Base-by-base conservation (phyloP, 2,888 invertebrate species). In the Agriotes lineatus region DNA sequence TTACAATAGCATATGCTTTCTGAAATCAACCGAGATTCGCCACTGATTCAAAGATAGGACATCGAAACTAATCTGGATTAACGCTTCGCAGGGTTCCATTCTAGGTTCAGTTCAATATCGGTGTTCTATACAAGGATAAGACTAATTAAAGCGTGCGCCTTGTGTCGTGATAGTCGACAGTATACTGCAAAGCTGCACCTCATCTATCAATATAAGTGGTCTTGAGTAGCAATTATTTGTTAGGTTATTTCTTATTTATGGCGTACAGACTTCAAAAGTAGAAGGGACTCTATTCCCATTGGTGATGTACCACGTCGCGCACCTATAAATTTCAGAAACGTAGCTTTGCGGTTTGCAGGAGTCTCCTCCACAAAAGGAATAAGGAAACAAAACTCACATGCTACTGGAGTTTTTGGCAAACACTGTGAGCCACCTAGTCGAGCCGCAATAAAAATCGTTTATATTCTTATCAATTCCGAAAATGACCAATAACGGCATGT, bases 191-290 rank as follows among this genome's bases (percentile, higher is more conserved):
- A 52, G 52, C 61, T 22, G 19, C 22, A 19, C 52, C 52, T 61
- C 37, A 70, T 48, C 48, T 48, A 48, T 48, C 48, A 69, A 69
- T 62, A 68, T 72, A 73, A 75, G 73, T 67, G 72, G 56, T 71
- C 57, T 65, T 73, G 71, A 71, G 66, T 62, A 69, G 68, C 70
- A 73, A 75, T 75, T 75, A 74, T 74, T 75, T 71, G 67, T 64
- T 67, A 66, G 72, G 71, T 69, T 70, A 69, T 67, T 63, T 71
- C 67, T 74, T 74, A 75, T 75, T 74, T 74, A 74, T 74, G 61
- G 72, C 61, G 70, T 64, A 65, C 62, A 60, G 30, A 68, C 58
- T 65, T 59, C 70, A 67, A 67, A 65, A 58, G 48, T 58, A 30
- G 48, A 52, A 58, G 72, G 69, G 67, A 67, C 62, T 50, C 63